These are phyloP conservation scores for Sparus aurata DNA, from an alignment of 2,797 vertebrate genomes.

Conservation along the genomic window DNA sequence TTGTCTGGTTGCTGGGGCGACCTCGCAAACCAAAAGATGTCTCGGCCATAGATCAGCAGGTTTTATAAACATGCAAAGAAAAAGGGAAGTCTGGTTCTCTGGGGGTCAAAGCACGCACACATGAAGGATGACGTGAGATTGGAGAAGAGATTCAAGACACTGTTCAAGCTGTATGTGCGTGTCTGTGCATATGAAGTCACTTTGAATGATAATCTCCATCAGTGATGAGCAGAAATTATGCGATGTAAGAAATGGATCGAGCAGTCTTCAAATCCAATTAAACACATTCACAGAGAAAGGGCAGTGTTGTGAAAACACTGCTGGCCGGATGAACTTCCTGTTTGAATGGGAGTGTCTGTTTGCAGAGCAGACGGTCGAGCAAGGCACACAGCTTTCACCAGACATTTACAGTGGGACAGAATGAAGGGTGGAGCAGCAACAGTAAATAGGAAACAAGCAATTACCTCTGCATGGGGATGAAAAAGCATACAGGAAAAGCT, in stretches of 20 bases:
- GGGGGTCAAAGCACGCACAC: conserved; percentile 5
- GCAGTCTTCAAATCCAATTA: background rate
- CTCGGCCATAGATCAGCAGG: conserved; percentile 25
- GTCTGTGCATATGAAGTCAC: background rate
- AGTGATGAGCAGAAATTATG: background rate
- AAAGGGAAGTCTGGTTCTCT: conserved; percentile 33
- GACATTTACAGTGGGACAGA: conserved; percentile 14
- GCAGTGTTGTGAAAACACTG: conserved; percentile 18
- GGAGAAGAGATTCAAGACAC: background rate
- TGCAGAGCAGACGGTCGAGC: conserved; percentile 20
- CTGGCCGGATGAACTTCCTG: conserved; percentile 48
- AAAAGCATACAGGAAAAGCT: conserved; percentile 17
- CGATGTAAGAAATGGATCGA: background rate
- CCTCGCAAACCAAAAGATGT: conserved; percentile 27
- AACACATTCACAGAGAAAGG: background rate
- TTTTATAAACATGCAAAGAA: conserved; percentile 48
- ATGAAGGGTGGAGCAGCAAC: conserved; percentile 40
- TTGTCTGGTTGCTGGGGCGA: conserved; percentile 62
- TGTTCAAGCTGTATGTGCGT: background rate
- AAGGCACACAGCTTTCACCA: conserved; percentile 11
- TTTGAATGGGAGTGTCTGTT: conserved; percentile 37
- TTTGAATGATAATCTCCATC: background rate
- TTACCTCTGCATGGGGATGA: conserved; percentile 48
- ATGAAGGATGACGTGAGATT: background rate
- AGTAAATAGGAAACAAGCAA: conserved; percentile 48